Conservation (phyloP, 2,888 invertebrate species). For the Plagodis dolabraria region DNA sequence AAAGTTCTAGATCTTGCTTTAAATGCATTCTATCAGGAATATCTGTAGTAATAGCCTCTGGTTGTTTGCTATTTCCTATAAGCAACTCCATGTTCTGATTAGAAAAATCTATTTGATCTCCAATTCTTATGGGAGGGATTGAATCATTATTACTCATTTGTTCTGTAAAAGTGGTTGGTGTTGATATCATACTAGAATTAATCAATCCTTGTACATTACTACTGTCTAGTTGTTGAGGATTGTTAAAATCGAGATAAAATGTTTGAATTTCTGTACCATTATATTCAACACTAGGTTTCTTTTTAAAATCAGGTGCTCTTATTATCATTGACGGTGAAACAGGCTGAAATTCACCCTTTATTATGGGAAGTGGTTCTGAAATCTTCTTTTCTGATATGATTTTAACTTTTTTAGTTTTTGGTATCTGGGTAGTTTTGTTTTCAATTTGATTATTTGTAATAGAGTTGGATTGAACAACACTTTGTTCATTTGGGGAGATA, state of each 20-base stretch:
- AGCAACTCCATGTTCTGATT: conserved; percentile 4
- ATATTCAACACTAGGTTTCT: conserved; percentile 9
- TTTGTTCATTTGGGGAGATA: neutral
- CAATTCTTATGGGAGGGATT: neutral
- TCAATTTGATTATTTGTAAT: conserved; percentile 1
- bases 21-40: neutral
- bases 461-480: neutral
- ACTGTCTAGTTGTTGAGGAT: neutral
- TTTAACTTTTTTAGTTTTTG: conserved; percentile 45
- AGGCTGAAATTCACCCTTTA: conserved; percentile 51
- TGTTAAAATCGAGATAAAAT: conserved; percentile 2
- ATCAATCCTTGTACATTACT: neutral
- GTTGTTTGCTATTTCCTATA: neutral
- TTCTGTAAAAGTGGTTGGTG: neutral
- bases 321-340: conserved; percentile 58
- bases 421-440: conserved; percentile 3
- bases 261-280: conserved; percentile 10
- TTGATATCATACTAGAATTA: neutral
- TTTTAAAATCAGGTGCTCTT: conserved; percentile 44
- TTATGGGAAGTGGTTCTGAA: conserved; percentile 49
- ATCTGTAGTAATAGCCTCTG: neutral
- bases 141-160: conserved; percentile 3
- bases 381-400: conserved; percentile 71
- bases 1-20: conserved; percentile 2
- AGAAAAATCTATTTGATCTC: neutral